A percentile compares a stretch with the other conserved stretches of the same genome.
Conservation (phyloP, 1,140 invertebrate species). For the Anadara kagoshimensis region DNA sequence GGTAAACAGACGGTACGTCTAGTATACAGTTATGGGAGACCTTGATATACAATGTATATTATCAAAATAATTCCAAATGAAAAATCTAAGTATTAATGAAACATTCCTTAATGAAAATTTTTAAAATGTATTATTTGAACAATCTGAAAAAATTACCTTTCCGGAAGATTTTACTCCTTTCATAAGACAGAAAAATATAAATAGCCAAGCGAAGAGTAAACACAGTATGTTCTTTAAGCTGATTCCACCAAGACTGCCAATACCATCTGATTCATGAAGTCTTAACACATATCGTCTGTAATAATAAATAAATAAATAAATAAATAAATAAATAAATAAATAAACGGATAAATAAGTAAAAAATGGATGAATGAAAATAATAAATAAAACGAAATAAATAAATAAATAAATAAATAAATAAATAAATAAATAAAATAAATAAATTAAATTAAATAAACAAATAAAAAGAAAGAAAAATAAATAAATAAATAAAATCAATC, state of each 20-base stretch:
- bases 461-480: background rate
- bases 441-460: background rate
- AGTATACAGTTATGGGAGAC: no score
- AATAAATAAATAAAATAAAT: background rate
- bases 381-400: background rate
- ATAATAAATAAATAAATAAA: slow-evolving; percentile 20
- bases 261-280: slow-evolving; percentile 55
- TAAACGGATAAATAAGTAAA: background rate
- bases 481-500: background rate
- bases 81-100: no score
- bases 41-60: no score
- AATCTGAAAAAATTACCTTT: slow-evolving; percentile 64
- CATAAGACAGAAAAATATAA: slow-evolving; percentile 68
- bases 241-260: slow-evolving; percentile 59
- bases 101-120: no score
- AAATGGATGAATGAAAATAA: background rate
- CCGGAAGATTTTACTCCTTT: slow-evolving; percentile 69
- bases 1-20: no score
- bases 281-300: slow-evolving; percentile 56
- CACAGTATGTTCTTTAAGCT: slow-evolving; percentile 62
- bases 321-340: background rate
- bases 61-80: no score
- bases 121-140: no score
- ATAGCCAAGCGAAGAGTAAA: slow-evolving; percentile 65
- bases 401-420: no score